These are phyloP conservation scores for Myotis davidii DNA, from an alignment of 2,113 vertebrate species.

Conservation along the genomic window DNA sequence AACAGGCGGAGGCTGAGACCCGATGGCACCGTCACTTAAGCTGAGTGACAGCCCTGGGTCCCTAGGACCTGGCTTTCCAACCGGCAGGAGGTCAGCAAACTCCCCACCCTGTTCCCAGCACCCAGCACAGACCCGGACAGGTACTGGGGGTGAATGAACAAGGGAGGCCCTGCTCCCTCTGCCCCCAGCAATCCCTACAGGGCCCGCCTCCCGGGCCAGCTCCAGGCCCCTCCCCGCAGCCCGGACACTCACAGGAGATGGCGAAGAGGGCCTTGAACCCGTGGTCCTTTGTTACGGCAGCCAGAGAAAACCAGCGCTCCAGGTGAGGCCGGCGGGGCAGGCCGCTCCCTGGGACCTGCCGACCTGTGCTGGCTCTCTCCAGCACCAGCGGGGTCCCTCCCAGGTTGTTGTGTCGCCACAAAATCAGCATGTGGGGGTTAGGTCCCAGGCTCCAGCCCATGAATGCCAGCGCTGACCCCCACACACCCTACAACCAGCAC, in stretches of 20 bases:
- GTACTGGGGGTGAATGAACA: rapidly evolving
- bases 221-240: neutral
- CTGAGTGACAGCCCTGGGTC: rapidly evolving
- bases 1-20: rapidly evolving
- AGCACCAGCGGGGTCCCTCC: neutral
- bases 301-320: no score
- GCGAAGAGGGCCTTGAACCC: constrained; percentile 92
- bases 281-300: neutral
- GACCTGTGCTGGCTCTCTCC: neutral
- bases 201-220: neutral
- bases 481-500: neutral
- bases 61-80: rapidly evolving
- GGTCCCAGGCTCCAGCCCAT: neutral
- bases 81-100: rapidly evolving
- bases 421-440: neutral
- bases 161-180: neutral
- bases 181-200: neutral
- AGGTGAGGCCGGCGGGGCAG: neutral
- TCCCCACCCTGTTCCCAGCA: neutral
- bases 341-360: neutral
- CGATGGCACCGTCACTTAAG: rapidly evolving
- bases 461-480: neutral
- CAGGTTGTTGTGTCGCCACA: no score
- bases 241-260: constrained; percentile 90
- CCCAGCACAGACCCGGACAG: no score